Percentiles rank a stretch among this genome's conserved stretches.
These are phyloP conservation scores for Heliothis subflexa DNA, from an alignment of 1,140 invertebrate species.

Conservation along the genomic window DNA sequence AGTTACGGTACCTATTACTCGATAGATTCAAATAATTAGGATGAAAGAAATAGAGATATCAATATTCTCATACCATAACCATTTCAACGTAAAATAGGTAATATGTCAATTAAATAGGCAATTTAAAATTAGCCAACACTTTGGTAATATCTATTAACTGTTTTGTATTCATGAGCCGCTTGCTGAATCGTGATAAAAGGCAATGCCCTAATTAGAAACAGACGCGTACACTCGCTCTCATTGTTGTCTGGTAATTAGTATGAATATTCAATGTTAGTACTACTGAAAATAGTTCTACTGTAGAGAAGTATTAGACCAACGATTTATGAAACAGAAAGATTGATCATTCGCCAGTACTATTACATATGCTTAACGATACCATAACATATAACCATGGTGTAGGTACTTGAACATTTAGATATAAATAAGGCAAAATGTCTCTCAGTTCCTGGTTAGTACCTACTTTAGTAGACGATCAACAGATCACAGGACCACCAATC, in stretches of 20 bases:
- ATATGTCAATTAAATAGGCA: background rate
- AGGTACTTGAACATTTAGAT: background rate
- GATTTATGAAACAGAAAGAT: background rate
- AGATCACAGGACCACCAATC: too few species aligned
- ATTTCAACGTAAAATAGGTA: background rate
- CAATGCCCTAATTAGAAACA: constrained; percentile 41
- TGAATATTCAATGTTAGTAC: background rate
- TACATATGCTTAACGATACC: too few species aligned
- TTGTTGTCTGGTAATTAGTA: constrained; percentile 33
- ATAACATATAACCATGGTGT: background rate
- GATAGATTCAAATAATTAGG: too few species aligned
- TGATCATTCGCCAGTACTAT: too few species aligned
- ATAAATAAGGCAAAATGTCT: background rate
- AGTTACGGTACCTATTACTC: too few species aligned
- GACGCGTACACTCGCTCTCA: constrained; percentile 5
- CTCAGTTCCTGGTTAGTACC: too few species aligned
- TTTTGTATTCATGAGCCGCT: constrained; percentile 36
- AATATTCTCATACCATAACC: background rate
- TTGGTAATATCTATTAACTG: background rate
- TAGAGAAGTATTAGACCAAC: background rate
- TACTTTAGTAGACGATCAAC: too few species aligned
- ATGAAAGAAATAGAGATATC: too few species aligned
- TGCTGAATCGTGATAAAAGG: constrained; percentile 29
- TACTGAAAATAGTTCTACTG: background rate
- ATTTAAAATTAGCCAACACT: background rate